These are phyloP conservation scores for Ctenopoma multispine DNA, from an alignment of 2,797 vertebrate species.

Conservation along the genomic window DNA sequence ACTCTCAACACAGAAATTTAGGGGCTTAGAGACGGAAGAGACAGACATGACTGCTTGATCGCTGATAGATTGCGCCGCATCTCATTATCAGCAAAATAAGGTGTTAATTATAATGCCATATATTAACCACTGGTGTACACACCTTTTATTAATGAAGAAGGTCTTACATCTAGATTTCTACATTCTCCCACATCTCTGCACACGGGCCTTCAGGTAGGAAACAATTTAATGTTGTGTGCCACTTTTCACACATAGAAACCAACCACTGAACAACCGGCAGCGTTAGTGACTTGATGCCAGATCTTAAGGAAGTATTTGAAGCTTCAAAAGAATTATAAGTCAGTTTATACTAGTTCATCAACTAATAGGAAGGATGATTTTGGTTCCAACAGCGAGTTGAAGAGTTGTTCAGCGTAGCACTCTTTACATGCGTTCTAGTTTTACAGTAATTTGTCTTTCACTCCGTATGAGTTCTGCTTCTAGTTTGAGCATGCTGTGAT, in stretches of 20 bases:
- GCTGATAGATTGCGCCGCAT: conserved; percentile 64
- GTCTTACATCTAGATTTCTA: conserved; percentile 27
- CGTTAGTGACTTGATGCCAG: background rate
- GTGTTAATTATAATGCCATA: conserved; percentile 67
- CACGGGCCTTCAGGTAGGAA: background rate
- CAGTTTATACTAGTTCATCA: background rate
- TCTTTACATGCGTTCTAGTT: conserved; percentile 3
- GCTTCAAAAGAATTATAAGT: too few relatives aligned
- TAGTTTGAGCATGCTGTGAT: conserved; percentile 10
- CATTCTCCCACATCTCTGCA: background rate
- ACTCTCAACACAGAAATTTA: conserved; percentile 40
- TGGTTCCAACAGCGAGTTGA: background rate
- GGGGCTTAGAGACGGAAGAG: conserved; percentile 30
- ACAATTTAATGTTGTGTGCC: background rate
- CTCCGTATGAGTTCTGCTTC: conserved; percentile 11
- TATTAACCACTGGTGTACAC: conserved; percentile 35
- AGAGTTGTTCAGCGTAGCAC: background rate
- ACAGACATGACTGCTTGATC: conserved; percentile 39
- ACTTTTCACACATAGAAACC: too few relatives aligned
- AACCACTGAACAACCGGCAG: background rate
- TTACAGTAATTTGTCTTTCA: conserved; percentile 20
- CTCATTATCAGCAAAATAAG: conserved; percentile 65
- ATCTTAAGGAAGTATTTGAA: background rate
- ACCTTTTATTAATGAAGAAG: conserved; percentile 61
- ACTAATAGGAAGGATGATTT: background rate